Evolutionary conservation across 2,113 vertebrate genomes (phyloP).

Genomic region (Chaetodon trifascialis): DNA sequence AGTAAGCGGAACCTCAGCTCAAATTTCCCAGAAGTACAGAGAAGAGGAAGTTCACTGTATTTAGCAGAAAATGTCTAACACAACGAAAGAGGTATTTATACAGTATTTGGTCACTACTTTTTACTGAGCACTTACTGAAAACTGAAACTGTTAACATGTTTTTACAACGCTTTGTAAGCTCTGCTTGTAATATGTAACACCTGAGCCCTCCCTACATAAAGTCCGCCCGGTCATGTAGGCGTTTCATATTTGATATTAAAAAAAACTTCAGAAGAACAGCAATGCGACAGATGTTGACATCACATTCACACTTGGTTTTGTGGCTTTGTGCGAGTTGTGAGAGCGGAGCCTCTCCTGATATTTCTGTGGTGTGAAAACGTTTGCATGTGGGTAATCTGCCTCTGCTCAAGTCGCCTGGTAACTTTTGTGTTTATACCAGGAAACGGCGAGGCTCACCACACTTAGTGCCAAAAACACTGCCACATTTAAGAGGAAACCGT

Average conservation of each 20-base stretch:
- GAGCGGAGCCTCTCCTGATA: neutral
- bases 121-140: constrained; percentile 25
- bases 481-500: constrained; percentile 62
- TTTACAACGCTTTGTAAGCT: constrained; percentile 5
- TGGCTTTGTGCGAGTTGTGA: constrained; percentile 14
- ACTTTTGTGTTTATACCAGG: constrained; percentile 56
- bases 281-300: neutral
- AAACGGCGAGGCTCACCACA: constrained; percentile 61
- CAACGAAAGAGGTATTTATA: constrained; percentile 61
- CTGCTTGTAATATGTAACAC: neutral
- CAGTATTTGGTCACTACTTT: constrained; percentile 24
- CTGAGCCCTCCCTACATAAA: neutral
- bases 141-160: constrained; percentile 26
- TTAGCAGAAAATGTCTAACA: constrained; percentile 69
- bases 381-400: constrained; percentile 18
- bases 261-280: neutral
- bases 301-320: constrained; percentile 45
- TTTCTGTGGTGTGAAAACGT: constrained; percentile 16
- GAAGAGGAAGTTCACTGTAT: constrained; percentile 86
- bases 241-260: neutral
- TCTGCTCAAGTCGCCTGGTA: constrained; percentile 43
- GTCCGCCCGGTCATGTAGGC: too few relatives aligned
- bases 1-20: constrained; percentile 79
- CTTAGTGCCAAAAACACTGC: constrained; percentile 21
- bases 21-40: constrained; percentile 86